phyloP scores from a whole-genome alignment of 1,140 invertebrate genomes.

The Tigriopus japonicus region DNA sequence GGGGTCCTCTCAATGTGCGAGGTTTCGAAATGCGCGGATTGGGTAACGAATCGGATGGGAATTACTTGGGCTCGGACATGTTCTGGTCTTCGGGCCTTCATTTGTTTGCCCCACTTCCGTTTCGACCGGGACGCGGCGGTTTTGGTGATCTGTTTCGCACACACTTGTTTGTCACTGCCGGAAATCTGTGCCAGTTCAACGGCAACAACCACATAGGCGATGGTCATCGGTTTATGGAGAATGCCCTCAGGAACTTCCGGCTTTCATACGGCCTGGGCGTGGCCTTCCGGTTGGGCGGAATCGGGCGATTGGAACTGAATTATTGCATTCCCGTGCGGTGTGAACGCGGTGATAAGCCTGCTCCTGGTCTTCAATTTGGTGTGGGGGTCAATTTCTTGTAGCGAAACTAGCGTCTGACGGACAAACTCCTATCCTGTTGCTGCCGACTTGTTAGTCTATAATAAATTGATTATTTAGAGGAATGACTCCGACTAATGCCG shows the following conservation, averaged over 20 bases:
- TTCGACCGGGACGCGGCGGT: slow-evolving; percentile 45
- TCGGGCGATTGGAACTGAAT: slow-evolving; percentile 66
- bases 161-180: slow-evolving; percentile 64
- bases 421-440: too few relatives aligned
- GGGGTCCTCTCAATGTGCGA: slow-evolving; percentile 58
- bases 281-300: slow-evolving; percentile 49
- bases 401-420: too few relatives aligned
- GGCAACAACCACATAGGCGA: slow-evolving; percentile 21
- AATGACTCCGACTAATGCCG: too few relatives aligned
- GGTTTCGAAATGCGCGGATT: slow-evolving; percentile 63
- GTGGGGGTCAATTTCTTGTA: slow-evolving; percentile 45
- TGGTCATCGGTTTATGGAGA: slow-evolving; percentile 14
- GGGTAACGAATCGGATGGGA: slow-evolving; percentile 48
- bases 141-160: slow-evolving; percentile 58
- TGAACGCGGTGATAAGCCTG: slow-evolving; percentile 31
- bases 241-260: slow-evolving; percentile 23
- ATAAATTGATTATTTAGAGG: too few relatives aligned
- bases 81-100: slow-evolving; percentile 64
- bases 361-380: slow-evolving; percentile 46
- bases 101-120: slow-evolving; percentile 63
- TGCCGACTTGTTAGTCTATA: too few relatives aligned
- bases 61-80: slow-evolving; percentile 27
- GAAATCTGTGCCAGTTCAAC: slow-evolving; percentile 39
- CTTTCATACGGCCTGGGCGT: slow-evolving; percentile 49
- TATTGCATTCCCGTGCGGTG: slow-evolving; percentile 46